A percentile compares a stretch with the other conserved stretches of the same genome.
phyloP scores from a whole-genome alignment of 1,140 invertebrate species.

The Procambarus clarkii region DNA sequence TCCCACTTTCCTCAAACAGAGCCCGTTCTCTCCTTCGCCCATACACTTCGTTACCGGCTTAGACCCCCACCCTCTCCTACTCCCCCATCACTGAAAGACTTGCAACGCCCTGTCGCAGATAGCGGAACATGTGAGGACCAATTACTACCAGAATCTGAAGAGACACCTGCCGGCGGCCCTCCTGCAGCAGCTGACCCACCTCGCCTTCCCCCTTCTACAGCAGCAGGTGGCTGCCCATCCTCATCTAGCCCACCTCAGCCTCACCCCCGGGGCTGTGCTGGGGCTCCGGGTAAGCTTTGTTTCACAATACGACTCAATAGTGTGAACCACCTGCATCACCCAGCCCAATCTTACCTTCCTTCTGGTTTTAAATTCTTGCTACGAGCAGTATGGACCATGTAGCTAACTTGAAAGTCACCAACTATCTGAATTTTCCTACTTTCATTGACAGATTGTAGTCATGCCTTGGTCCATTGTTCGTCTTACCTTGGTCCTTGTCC shows the following conservation, averaged over 20 bases:
- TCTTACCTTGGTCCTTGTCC: too few relatives aligned
- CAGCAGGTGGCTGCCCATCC: background rate
- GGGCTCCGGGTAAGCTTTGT: slow-evolving; percentile 10
- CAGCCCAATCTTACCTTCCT: background rate
- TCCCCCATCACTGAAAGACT: background rate
- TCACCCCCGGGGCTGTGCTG: slow-evolving; percentile 8
- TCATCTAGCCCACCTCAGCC: background rate
- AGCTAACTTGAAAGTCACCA: too few relatives aligned
- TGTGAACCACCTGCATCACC: too few relatives aligned
- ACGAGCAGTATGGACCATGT: too few relatives aligned
- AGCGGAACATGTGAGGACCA: slow-evolving; percentile 24
- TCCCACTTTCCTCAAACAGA: too few relatives aligned
- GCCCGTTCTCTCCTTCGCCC: too few relatives aligned
- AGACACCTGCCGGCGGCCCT: slow-evolving; percentile 14
- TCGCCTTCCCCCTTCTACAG: slow-evolving; percentile 5
- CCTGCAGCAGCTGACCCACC: slow-evolving; percentile 9
- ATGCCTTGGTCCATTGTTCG: too few relatives aligned
- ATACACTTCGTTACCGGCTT: too few relatives aligned
- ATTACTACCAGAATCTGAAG: slow-evolving; percentile 28
- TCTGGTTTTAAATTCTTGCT: background rate
- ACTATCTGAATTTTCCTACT: too few relatives aligned
- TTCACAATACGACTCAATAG: too few relatives aligned
- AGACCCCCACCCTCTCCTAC: too few relatives aligned
- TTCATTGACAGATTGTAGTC: too few relatives aligned
- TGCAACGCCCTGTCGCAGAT: slow-evolving; percentile 8